Evolutionary conservation across 1,140 invertebrate genomes (phyloP), one percentile per base, ranked within the genome.

Genomic region (Drosophila teissieri): DNA sequence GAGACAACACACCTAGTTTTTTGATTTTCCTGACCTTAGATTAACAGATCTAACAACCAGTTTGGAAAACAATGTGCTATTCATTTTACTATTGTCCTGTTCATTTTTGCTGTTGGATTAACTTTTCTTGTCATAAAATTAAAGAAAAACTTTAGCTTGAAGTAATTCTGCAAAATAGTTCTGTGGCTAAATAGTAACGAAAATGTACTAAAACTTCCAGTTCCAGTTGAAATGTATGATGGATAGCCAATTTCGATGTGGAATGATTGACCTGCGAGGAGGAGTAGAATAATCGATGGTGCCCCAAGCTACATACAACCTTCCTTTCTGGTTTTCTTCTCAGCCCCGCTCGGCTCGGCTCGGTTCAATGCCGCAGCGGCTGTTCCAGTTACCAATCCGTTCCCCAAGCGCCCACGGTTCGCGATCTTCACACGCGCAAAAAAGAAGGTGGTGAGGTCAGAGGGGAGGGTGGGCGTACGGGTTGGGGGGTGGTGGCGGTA

Each of bases 311-410:
- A 39, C 37, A 11, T 19, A 4, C 22, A 31, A 58, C 36, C 27
- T 31, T 49, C 45, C 19, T 51, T 65, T 68, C 64, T 42, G 64
- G 64, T 65, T 51, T 68, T 37, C 64, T 68, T 39, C 45, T 51
- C 67, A 1, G 2, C 27, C 51, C 42, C 42, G n/a, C 31, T 24
- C 68, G 27, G 8, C 31, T 63, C 34, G 57, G 17, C 31, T 24
- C 64, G 48, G 68, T 72, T 72, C 68, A 72, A 70, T 72, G 68
- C 65, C 68, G 55, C 63, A 56, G 24, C 34, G 58, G 14, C 34
- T 57, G 74, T 81, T 76, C 61, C 81, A 84, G 46, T 77, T 84
- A 69, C 67, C 81, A 84, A 67, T 85, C 69, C 78, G 78, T 80
- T 85, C 63, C 69, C 40, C 40, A 39, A 56, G 45, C 24, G 51